phyloP scores from a whole-genome alignment of 2,888 invertebrate species.

The Prosapia bicincta region DNA sequence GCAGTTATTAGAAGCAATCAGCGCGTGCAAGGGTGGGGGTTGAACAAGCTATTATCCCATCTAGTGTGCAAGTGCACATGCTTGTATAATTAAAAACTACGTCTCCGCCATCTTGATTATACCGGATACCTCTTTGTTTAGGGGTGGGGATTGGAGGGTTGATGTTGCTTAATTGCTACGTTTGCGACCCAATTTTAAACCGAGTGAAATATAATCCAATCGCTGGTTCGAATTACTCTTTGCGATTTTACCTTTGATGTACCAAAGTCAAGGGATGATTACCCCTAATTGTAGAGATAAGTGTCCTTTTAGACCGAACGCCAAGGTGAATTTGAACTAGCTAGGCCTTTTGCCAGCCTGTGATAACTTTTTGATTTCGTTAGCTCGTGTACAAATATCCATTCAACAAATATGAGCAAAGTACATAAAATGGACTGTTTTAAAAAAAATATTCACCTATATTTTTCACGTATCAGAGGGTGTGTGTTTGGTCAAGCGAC shows the following conservation, averaged over 20 bases:
- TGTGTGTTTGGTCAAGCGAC: too few species aligned
- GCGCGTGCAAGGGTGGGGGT: neutral
- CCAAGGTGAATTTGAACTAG: too few species aligned
- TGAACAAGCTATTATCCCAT: neutral
- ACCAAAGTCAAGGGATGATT: neutral
- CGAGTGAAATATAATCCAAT: neutral
- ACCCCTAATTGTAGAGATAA: neutral
- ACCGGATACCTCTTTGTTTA: neutral
- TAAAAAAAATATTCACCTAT: too few species aligned
- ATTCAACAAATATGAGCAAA: too few species aligned
- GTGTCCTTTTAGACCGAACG: neutral
- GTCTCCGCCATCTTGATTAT: neutral
- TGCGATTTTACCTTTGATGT: neutral
- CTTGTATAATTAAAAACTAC: neutral
- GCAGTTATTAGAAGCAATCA: constrained; percentile 2
- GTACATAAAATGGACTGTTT: too few species aligned
- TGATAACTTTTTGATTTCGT: too few species aligned
- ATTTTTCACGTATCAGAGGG: too few species aligned
- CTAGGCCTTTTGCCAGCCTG: too few species aligned
- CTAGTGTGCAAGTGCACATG: neutral
- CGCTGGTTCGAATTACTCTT: neutral
- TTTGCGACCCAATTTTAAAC: neutral
- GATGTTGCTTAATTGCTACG: neutral
- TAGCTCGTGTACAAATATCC: too few species aligned
- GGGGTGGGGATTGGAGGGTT: neutral